Conservation (phyloP, 2,113 vertebrate genomes). For the Misgurnus mizolepis region DNA sequence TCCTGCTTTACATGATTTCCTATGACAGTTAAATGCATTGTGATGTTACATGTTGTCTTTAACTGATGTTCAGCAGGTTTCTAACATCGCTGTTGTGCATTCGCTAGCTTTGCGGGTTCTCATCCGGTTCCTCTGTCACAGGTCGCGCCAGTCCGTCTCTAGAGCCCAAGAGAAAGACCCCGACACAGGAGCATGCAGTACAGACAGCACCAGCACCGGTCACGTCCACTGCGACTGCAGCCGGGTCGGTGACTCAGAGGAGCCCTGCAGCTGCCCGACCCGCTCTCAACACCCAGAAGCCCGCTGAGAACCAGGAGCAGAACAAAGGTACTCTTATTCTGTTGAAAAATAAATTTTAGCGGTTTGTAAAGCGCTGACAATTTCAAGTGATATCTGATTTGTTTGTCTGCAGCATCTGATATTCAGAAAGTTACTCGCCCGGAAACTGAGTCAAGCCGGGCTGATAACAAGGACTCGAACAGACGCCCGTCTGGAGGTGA, state of each 20-base stretch:
- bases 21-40: not conserved
- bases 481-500: conserved; percentile 83
- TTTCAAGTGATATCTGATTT: not conserved
- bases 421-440: conserved; percentile 80
- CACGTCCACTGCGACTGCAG: conserved; percentile 58
- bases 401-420: conserved; percentile 74
- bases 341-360: not conserved
- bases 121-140: conserved; percentile 58
- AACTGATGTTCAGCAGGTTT: not conserved
- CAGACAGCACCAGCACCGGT: conserved; percentile 80
- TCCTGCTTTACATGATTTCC: not conserved
- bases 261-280: conserved; percentile 77
- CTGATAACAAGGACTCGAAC: conserved; percentile 79
- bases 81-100: no score
- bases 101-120: not conserved
- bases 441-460: conserved; percentile 82
- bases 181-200: conserved; percentile 81
- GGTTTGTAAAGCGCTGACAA: not conserved
- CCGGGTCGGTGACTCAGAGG: conserved; percentile 82
- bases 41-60: not conserved
- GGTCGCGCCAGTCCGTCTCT: conserved; percentile 83
- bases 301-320: conserved; percentile 85
- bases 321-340: conserved; percentile 76
- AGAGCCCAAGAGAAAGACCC: conserved; percentile 82
- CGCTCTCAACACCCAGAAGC: conserved; percentile 77